phyloP scores from a whole-genome alignment of 2,113 vertebrate species.

The Coracopsis vasa region DNA sequence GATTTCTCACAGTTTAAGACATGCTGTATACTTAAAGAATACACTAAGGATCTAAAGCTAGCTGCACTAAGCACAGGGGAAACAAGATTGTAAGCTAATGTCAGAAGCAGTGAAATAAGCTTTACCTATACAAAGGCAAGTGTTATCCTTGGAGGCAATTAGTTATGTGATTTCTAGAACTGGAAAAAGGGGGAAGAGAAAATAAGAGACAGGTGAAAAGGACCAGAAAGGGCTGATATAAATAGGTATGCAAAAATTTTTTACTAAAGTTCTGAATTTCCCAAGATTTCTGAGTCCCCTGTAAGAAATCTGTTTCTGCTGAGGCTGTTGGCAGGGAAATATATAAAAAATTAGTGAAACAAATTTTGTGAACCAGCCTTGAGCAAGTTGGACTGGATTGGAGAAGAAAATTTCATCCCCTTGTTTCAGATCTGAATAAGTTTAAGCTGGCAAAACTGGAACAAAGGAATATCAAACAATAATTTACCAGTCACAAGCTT shows the following conservation, averaged over 20 bases:
- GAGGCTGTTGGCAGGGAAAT: background rate
- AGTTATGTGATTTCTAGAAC: background rate
- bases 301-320: conserved; percentile 6
- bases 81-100: background rate
- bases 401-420: background rate
- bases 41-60: background rate
- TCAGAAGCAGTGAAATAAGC: background rate
- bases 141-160: background rate
- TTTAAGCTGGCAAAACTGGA: background rate
- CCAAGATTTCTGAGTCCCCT: background rate
- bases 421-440: background rate
- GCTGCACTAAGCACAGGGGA: background rate
- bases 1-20: background rate
- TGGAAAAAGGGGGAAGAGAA: background rate
- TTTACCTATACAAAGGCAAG: background rate
- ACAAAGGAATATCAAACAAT: conserved; percentile 14
- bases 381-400: background rate
- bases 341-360: background rate
- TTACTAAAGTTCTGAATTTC: background rate
- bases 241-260: background rate
- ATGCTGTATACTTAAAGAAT: background rate
- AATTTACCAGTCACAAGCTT: background rate
- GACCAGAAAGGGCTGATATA: background rate
- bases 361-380: background rate
- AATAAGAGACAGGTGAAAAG: background rate